These are phyloP conservation scores for Drosophila ezoana DNA, from an alignment of 2,888 invertebrate genomes.

Conservation along the genomic window DNA sequence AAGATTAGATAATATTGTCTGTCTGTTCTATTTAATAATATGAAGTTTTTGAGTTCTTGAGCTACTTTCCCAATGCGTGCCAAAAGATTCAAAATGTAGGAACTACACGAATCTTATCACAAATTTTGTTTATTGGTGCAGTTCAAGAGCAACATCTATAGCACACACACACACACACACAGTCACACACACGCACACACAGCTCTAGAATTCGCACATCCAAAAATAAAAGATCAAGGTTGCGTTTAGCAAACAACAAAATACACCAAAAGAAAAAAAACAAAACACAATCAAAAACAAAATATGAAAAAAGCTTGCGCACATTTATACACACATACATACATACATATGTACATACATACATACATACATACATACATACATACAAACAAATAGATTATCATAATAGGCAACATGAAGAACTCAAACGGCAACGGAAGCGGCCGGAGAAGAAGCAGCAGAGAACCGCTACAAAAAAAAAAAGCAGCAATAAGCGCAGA, in stretches of 20 bases:
- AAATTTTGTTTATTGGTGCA: conserved; percentile 15
- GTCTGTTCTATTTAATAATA: too few species aligned
- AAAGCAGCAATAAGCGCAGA: conserved; percentile 2
- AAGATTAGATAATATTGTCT: too few species aligned
- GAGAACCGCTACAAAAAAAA: not conserved
- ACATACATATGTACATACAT: not conserved
- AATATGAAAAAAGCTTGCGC: conserved; percentile 15
- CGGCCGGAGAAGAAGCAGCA: conserved; percentile 12
- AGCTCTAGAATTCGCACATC: conserved; percentile 34
- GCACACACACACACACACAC: not conserved
- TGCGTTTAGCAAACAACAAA: conserved; percentile 50
- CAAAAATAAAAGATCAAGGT: conserved; percentile 67
- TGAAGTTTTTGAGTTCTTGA: too few species aligned
- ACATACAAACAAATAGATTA: conserved; percentile 46
- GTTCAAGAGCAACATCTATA: conserved; percentile 9
- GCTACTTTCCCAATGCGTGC: too few species aligned
- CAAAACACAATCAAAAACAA: not conserved
- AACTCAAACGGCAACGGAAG: conserved; percentile 52
- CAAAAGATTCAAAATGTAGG: not conserved
- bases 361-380: not conserved
- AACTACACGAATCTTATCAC: conserved; percentile 9
- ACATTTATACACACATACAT: not conserved
- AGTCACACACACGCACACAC: conserved; percentile 1
- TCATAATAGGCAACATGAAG: conserved; percentile 38
- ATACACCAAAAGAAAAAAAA: conserved; percentile 10